phyloP scores from a whole-genome alignment of 2,113 vertebrate species.

The Galbula dea region DNA sequence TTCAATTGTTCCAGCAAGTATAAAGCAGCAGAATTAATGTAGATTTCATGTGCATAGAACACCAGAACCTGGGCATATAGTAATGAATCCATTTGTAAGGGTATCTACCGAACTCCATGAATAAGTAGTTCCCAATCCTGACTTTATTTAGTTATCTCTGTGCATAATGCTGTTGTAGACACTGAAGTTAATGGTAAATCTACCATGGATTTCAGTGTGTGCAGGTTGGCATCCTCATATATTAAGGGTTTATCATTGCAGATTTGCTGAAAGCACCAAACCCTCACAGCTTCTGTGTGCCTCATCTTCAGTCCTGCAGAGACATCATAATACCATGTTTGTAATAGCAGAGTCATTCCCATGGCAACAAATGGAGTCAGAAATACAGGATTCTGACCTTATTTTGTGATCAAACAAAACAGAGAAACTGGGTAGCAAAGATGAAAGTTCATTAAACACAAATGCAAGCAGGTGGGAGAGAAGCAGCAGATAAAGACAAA shows the following conservation, averaged over 20 bases:
- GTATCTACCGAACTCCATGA: background rate
- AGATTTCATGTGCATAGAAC: background rate
- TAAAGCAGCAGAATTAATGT: background rate
- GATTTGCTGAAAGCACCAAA: conserved; percentile 35
- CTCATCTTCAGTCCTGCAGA: conserved; percentile 52
- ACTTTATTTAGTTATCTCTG: conserved; percentile 16
- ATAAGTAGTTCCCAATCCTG: background rate
- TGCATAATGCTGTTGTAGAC: conserved; percentile 16
- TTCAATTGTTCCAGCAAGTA: background rate
- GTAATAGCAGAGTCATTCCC: conserved; percentile 43
- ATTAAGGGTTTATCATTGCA: conserved; percentile 29
- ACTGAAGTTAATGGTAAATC: conserved; percentile 14
- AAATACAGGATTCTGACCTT: conserved; percentile 26
- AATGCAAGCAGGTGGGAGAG: background rate
- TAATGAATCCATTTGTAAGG: conserved; percentile 5
- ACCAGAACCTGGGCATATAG: background rate
- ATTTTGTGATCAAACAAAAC: conserved; percentile 6
- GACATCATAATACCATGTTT: conserved; percentile 24
- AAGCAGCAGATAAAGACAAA: background rate
- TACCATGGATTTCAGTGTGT: conserved; percentile 17
- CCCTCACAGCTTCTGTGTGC: conserved; percentile 16
- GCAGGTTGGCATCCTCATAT: background rate
- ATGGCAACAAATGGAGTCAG: conserved; percentile 52
- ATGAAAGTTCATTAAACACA: background rate
- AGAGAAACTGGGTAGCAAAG: background rate